These are phyloP conservation scores for Echinarachnius parma DNA, from an alignment of 53 echinoderm and acorn worm species.

Conservation along the genomic window DNA sequence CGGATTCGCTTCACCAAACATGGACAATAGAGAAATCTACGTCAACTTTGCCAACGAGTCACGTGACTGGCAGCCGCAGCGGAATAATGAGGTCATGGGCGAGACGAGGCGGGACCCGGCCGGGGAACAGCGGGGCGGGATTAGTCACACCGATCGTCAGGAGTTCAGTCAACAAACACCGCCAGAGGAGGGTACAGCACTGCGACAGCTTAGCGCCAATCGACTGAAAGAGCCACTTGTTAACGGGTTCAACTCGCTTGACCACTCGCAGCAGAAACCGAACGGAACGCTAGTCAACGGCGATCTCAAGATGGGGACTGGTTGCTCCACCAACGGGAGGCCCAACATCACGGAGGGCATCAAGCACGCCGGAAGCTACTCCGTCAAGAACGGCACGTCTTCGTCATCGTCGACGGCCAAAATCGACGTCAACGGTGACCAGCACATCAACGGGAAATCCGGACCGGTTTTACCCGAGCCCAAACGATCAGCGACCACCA, in stretches of 20 bases:
- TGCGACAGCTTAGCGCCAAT: slow-evolving; percentile 31
- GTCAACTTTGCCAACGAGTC: slow-evolving; percentile 29
- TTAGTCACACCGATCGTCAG: slow-evolving; percentile 5
- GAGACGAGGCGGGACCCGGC: neutral
- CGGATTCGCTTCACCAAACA: slow-evolving; percentile 51
- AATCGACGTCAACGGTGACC: neutral
- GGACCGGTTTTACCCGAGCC: neutral
- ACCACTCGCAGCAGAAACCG: neutral
- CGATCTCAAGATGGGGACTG: slow-evolving; percentile 49
- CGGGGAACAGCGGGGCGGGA: slow-evolving; percentile 9
- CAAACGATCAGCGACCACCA: neutral
- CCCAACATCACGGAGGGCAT: slow-evolving; percentile 39
- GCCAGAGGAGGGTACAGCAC: slow-evolving; percentile 31
- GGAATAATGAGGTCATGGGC: slow-evolving; percentile 6
- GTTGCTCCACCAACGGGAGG: slow-evolving; percentile 51
- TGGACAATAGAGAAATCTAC: slow-evolving; percentile 33
- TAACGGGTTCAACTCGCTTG: slow-evolving; percentile 11
- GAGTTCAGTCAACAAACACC: slow-evolving; percentile 52
- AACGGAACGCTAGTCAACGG: slow-evolving; percentile 40
- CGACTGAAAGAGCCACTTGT: slow-evolving; percentile 33
- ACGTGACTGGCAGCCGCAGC: slow-evolving; percentile 18
- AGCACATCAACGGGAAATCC: slow-evolving; percentile 1
- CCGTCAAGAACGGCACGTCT: slow-evolving; percentile 20
- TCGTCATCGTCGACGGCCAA: neutral
- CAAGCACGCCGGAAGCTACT: slow-evolving; percentile 39